Conservation (phyloP, 2,797 vertebrate genomes). For the Macropus fuliginosus region DNA sequence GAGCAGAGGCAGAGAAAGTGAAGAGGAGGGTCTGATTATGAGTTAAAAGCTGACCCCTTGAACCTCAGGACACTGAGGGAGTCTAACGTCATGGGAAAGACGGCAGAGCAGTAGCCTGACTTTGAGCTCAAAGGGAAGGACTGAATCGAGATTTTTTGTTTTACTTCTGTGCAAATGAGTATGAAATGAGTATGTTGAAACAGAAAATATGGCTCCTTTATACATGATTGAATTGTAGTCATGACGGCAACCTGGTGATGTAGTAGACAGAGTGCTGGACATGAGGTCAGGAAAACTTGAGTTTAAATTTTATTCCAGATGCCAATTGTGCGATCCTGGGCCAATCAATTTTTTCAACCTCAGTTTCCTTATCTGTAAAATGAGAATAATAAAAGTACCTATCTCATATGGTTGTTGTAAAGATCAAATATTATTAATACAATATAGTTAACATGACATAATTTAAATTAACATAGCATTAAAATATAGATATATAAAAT, state of each 20-base stretch:
- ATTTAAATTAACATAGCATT: no score
- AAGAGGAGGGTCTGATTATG: background rate
- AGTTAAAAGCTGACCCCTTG: background rate
- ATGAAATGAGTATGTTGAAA: background rate
- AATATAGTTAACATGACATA: background rate
- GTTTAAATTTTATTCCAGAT: background rate
- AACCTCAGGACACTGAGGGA: background rate
- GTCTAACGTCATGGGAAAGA: background rate
- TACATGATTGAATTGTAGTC: background rate
- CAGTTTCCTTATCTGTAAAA: background rate
- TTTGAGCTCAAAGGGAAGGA: background rate
- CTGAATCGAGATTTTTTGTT: background rate
- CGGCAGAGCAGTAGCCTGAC: background rate
- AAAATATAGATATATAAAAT: no score
- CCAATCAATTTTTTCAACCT: background rate
- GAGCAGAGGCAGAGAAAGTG: background rate
- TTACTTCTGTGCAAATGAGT: background rate
- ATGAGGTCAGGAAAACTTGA: background rate
- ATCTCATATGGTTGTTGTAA: background rate
- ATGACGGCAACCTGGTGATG: background rate
- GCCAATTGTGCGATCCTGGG: background rate
- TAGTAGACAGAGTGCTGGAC: background rate
- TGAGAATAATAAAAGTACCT: background rate
- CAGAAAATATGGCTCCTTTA: background rate
- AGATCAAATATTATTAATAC: background rate